Evolutionary conservation across 2,113 vertebrate genomes (phyloP), one percentile per base, ranked within the genome.

Genomic region (Hydrolagus affinis): DNA sequence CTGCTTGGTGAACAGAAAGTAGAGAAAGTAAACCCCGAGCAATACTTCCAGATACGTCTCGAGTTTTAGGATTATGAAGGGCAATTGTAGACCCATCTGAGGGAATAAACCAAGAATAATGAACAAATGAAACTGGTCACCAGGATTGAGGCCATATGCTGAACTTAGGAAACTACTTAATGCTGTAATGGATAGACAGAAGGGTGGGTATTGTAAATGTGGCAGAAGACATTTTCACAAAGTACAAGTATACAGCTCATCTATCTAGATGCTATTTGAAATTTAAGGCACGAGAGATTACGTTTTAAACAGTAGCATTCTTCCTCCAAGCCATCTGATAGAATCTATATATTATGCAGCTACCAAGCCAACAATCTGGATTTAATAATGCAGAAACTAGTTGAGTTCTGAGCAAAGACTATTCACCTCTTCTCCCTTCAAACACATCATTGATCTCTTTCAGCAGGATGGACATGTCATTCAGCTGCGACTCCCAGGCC

Each of bases 401-500:
- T 19, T 70, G 30, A 11, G 68, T 70, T 85, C 17, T 64, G 86
- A 88, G 86, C 19, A 28, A 44, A 17, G 19, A 8, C 86, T 89
- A 88, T 94, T 88, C 90, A 98, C 97, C 98, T 96, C 96, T 94
- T 88, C 94, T 94, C 87, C 98, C 97, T 91, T 98, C 96, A 87
- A 97, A 97, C 71, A 97, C 93, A 70, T 99, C 97, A 59, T 90
- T 96, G 91, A 99, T 97, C 92, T 99, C 98, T 87, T 94, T 92
- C 69, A 99, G 90, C 86, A 99, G 91, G 73, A 95, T 87, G 30
- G 94, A 94, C 95, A 99, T 96, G 90, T 99, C 98, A 12, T 92
- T 95, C 86, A 99, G 94, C 89, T 99, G 98, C 1, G 97, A 98
- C 88, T 98, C 98, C 98, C 98, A 99, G 80, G 98, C 96, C 92